Conservation (phyloP, 2,797 vertebrate species). For the Fratercula arctica region DNA sequence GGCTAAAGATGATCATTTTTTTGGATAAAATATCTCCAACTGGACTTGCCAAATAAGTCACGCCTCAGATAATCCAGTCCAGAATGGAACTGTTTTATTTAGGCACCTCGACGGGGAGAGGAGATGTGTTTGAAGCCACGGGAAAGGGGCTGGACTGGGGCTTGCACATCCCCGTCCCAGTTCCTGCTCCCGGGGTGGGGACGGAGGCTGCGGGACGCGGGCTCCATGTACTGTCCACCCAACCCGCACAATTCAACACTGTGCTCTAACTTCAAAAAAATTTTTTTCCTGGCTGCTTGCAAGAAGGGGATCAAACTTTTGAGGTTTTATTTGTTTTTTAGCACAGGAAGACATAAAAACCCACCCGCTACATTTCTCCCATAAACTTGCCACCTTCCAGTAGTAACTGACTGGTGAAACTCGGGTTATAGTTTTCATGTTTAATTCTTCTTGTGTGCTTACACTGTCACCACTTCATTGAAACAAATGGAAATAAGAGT, state of each 20-base stretch:
- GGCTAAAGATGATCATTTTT: neutral
- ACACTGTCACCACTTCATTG: neutral
- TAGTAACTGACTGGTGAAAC: accelerated
- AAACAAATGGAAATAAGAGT: neutral
- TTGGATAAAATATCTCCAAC: neutral
- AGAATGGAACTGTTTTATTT: neutral
- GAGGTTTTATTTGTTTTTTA: neutral
- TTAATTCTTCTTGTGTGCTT: neutral
- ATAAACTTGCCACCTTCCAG: neutral
- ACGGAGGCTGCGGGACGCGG: accelerated
- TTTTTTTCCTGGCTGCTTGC: neutral
- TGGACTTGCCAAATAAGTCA: neutral
- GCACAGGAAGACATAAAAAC: neutral
- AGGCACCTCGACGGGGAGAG: neutral
- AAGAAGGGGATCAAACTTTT: neutral
- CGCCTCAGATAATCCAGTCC: too few species aligned
- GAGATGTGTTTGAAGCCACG: neutral
- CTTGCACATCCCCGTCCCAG: accelerated
- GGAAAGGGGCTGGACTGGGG: accelerated
- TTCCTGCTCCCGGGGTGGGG: accelerated
- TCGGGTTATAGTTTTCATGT: neutral
- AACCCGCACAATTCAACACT: neutral
- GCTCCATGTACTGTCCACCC: accelerated
- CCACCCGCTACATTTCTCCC: neutral
- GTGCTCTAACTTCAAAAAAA: accelerated